phyloP scores from a whole-genome alignment of 2,797 vertebrate species.

The Momotus momota region DNA sequence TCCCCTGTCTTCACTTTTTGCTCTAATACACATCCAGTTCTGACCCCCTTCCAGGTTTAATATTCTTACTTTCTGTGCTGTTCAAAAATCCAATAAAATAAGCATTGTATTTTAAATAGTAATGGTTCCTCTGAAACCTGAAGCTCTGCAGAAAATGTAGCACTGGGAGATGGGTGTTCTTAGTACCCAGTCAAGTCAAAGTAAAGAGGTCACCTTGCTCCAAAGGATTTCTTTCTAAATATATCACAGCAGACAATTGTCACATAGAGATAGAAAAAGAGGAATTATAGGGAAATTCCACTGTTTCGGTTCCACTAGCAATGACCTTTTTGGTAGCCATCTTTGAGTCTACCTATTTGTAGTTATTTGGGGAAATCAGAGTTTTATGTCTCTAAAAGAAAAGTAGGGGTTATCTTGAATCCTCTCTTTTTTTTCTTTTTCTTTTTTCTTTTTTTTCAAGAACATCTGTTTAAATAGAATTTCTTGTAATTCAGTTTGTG shows the following conservation, averaged over 20 bases:
- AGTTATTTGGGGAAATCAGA: background rate
- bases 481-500: background rate
- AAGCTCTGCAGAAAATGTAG: background rate
- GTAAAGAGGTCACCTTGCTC: background rate
- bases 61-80: background rate
- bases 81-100: background rate
- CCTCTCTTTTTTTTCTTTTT: background rate
- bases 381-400: fast-evolving
- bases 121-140: background rate
- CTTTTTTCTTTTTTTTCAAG: fast-evolving
- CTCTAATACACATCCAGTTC: background rate
- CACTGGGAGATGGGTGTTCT: background rate
- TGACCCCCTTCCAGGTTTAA: background rate
- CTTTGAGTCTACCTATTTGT: background rate
- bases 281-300: background rate
- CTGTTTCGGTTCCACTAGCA: background rate
- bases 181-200: background rate
- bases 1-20: background rate
- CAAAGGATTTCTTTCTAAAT: background rate
- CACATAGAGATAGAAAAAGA: background rate
- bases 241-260: background rate
- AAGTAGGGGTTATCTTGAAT: background rate
- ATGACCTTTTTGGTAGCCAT: background rate
- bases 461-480: background rate
- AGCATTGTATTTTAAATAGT: background rate